Base-by-base conservation (phyloP, 2,113 vertebrate species). In the Trematocara nigrifrons region DNA sequence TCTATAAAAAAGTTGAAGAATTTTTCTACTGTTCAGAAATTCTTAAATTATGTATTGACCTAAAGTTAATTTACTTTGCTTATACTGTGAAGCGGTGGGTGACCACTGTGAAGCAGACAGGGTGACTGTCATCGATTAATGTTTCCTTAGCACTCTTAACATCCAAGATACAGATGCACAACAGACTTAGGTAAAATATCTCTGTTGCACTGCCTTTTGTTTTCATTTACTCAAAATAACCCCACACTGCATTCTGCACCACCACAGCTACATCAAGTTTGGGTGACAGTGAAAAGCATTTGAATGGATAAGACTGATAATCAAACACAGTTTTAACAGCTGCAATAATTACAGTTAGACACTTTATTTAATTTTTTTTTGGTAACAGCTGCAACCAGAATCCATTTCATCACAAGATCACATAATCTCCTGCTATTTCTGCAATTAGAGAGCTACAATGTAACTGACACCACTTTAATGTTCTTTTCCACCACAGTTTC, bases 391-490 rank as follows among this genome's bases (percentile, higher is more conserved):
- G 52, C 26, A 26, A 54, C 49, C 71, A 80, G 64, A 42, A 82
- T 64, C 86, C 80, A 74, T 88, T 54, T 78, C 22, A 49, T 31
- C 42, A 47, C 4, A 16, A 29, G 64, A 74, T 85, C 77, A 38
- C 35, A 81, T 53, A 84, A 80, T 81, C 13, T 56, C 20, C 57
- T 52, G 59, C 20, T 33, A 16, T 11, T 45, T 29, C 69, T 76
- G 52, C 79, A 85, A 83, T 87, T 86, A 89, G 74, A 91, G 40
- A 66, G 52, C 84, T 64, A 26, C 40, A 35, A 64, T 89, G 59
- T 84, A 88, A 93, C 78, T 88, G 85, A 88, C 71, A 82, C 31
- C 79, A 38, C 69, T 83, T 66, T 59, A 80, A 85, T 85, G 76
- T 86, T 66, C 56, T 76, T 74, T 45, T 64, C 79, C 38, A 35